Evolutionary conservation across 2,113 vertebrate species (phyloP).

Genomic region (Myrmecophaga tridactyla): DNA sequence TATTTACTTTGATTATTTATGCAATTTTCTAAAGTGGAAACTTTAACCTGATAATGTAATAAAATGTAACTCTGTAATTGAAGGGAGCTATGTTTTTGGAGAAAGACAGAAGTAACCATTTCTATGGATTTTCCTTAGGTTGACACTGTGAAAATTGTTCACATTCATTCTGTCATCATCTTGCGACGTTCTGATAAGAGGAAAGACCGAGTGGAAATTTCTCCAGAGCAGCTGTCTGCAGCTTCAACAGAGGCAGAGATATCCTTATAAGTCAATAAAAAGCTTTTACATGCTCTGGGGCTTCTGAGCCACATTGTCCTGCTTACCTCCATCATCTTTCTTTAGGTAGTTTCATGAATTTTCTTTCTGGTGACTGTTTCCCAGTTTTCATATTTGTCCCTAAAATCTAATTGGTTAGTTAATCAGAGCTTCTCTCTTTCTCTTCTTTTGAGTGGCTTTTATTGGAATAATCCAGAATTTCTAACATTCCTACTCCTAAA

Average conservation of each 20-base stretch:
- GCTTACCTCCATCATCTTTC: background rate
- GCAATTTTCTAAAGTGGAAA: conserved; percentile 35
- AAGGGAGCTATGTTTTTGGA: background rate
- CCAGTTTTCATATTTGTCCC: background rate
- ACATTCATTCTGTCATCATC: conserved; percentile 98
- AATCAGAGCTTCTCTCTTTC: background rate
- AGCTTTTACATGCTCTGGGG: background rate
- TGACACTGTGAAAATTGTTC: conserved; percentile 89
- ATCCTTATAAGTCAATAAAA: conserved; percentile 83
- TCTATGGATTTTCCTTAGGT: conserved; percentile 77
- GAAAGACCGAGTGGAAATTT: conserved; percentile 98
- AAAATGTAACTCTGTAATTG: background rate
- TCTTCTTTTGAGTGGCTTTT: background rate
- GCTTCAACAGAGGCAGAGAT: conserved; percentile 97
- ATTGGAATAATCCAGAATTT: background rate
- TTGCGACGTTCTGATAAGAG: conserved; percentile 97
- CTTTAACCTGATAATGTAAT: background rate
- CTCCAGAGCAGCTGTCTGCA: conserved; percentile 97
- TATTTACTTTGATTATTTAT: background rate
- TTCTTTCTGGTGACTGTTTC: background rate
- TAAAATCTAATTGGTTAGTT: background rate
- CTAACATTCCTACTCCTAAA: background rate
- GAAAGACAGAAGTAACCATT: conserved; percentile 37
- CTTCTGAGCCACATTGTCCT: background rate
- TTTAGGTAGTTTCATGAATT: background rate